phyloP scores from a whole-genome alignment of 1,140 invertebrate species.

The Orchesella cincta region DNA sequence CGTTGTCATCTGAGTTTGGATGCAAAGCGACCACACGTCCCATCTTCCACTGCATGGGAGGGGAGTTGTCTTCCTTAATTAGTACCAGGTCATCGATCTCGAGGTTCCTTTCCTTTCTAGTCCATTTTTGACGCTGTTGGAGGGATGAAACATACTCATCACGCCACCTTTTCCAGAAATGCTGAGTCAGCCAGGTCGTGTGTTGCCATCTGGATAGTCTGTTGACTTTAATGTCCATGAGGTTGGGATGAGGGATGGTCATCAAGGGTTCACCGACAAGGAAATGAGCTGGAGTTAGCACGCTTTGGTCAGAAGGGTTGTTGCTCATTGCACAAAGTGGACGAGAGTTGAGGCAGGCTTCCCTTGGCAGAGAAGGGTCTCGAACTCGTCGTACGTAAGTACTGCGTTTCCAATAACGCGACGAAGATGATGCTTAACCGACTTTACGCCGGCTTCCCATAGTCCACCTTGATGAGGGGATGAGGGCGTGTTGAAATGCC shows the following conservation, averaged over 20 bases:
- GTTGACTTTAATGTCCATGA: neutral
- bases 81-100: slow-evolving; percentile 48
- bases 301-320: slow-evolving; percentile 52
- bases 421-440: neutral
- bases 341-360: slow-evolving; percentile 53
- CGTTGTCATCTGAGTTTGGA: neutral
- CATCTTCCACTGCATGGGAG: slow-evolving; percentile 51
- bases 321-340: slow-evolving; percentile 47
- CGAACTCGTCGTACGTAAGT: neutral
- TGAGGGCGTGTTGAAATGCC: slow-evolving; percentile 12
- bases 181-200: slow-evolving; percentile 47
- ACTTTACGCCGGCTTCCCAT: slow-evolving; percentile 19
- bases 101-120: slow-evolving; percentile 37
- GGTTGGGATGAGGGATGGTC: slow-evolving; percentile 31
- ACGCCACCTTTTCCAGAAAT: slow-evolving; percentile 52
- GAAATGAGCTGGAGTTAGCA: slow-evolving; percentile 51
- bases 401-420: neutral
- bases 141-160: slow-evolving; percentile 54
- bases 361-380: slow-evolving; percentile 48
- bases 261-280: slow-evolving; percentile 34
- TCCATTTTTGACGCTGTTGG: slow-evolving; percentile 51
- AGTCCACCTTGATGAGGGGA: neutral
- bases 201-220: slow-evolving; percentile 50
- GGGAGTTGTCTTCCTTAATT: slow-evolving; percentile 50
- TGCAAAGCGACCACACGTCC: slow-evolving; percentile 41